Evolutionary conservation across 2,113 vertebrate species (phyloP).

Genomic region (Chlorocebus sabaeus): DNA sequence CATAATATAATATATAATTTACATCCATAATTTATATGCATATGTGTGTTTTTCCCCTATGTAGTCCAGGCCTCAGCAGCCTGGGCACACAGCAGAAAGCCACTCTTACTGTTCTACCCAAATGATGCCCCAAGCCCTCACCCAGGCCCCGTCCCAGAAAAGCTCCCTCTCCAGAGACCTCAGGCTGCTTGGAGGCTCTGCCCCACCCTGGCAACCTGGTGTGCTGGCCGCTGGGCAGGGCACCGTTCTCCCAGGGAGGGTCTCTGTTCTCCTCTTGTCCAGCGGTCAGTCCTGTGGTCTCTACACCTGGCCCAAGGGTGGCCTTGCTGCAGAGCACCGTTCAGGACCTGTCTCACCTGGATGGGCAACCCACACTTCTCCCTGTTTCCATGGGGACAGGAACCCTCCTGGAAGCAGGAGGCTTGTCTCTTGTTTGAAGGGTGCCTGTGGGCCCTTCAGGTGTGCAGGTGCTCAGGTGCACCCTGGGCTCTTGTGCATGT

Average conservation of each 20-base stretch:
- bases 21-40: background rate
- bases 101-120: rapidly evolving
- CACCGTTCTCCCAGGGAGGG: rapidly evolving
- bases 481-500: too few relatives aligned
- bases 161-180: background rate
- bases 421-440: rapidly evolving
- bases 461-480: rapidly evolving
- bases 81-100: background rate
- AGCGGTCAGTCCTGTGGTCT: background rate
- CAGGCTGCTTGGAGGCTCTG: background rate
- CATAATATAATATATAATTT: background rate
- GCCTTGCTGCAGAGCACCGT: rapidly evolving
- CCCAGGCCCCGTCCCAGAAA: rapidly evolving
- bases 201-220: background rate
- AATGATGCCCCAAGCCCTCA: rapidly evolving
- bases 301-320: background rate
- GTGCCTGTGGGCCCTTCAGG: background rate
- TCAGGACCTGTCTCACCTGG: rapidly evolving
- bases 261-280: background rate
- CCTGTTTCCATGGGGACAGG: rapidly evolving
- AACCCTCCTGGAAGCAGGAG: background rate
- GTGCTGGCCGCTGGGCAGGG: rapidly evolving
- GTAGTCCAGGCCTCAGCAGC: background rate
- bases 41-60: background rate
- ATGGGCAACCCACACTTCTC: background rate